A percentile compares a stretch with the other conserved stretches of the same genome.
These are phyloP conservation scores for Neodiprion lecontei DNA, from an alignment of 1,140 invertebrate species.

Conservation along the genomic window DNA sequence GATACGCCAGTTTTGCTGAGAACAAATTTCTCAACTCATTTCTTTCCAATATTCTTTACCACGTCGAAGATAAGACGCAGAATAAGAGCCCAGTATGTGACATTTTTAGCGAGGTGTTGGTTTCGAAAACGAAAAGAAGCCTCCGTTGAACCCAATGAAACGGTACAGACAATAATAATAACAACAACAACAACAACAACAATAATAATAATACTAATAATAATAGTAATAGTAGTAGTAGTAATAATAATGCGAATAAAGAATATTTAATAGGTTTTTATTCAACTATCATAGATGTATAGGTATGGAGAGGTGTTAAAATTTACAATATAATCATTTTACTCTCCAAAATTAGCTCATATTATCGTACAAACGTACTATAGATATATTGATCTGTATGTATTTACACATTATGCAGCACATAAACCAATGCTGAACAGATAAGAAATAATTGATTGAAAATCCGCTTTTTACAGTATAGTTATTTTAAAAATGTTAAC, in stretches of 20 bases:
- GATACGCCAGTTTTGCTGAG: too few relatives aligned
- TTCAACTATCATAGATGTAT: background rate
- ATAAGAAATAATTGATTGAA: background rate
- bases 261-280: background rate
- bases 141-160: background rate
- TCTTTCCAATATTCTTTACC: too few relatives aligned
- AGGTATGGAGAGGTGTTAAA: background rate
- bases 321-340: constrained; percentile 3
- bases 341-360: background rate
- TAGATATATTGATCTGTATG: too few relatives aligned
- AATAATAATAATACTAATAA: too few relatives aligned
- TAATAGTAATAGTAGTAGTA: too few relatives aligned
- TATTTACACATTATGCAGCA: background rate
- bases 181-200: too few relatives aligned
- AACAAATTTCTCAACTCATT: too few relatives aligned
- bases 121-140: background rate
- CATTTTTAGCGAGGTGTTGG: background rate
- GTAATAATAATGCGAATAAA: background rate
- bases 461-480: background rate
- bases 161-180: background rate
- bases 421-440: background rate
- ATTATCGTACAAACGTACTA: too few relatives aligned
- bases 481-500: too few relatives aligned
- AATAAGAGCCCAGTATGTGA: background rate
- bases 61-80: background rate